A percentile compares a stretch with the other conserved stretches of the same genome.
These are phyloP conservation scores for Chloropsis cyanopogon DNA, from an alignment of 2,113 vertebrate genomes.

Conservation along the genomic window DNA sequence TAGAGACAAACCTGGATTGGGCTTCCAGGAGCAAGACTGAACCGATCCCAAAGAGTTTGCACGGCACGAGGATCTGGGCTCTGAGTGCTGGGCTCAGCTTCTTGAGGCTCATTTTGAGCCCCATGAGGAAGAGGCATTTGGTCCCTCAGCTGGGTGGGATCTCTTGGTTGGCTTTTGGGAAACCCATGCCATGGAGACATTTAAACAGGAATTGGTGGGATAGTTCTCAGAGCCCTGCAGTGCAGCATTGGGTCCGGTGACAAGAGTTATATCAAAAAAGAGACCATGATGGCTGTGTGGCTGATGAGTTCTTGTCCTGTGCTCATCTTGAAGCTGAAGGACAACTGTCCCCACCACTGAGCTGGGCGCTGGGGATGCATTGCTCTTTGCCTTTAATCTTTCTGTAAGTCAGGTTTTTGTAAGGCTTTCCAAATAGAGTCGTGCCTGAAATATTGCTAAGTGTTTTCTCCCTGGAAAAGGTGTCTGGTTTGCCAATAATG, in stretches of 20 bases:
- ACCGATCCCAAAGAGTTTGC: not conserved
- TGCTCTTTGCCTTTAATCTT: not conserved
- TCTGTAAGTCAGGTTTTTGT: not conserved
- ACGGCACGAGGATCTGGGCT: not conserved
- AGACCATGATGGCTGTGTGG: fast-evolving
- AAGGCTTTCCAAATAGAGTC: not conserved
- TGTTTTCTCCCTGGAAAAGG: not conserved
- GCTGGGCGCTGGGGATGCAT: not conserved
- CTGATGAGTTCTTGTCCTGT: not conserved
- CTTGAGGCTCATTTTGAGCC: not conserved
- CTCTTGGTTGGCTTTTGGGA: not conserved
- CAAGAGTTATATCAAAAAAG: not conserved
- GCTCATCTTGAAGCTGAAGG: not conserved
- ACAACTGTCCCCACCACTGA: not conserved
- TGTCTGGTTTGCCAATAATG: not conserved
- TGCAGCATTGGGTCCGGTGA: not conserved
- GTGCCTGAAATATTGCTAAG: not conserved
- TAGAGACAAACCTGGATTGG: not conserved
- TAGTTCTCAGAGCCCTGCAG: not conserved
- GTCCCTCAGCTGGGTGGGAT: not conserved
- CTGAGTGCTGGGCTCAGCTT: not conserved
- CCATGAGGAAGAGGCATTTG: not conserved
- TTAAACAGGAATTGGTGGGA: not conserved
- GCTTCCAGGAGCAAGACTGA: not conserved
- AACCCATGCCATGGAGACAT: not conserved